phyloP scores from a whole-genome alignment of 1,140 invertebrate species.

The Trichonephila clavata region DNA sequence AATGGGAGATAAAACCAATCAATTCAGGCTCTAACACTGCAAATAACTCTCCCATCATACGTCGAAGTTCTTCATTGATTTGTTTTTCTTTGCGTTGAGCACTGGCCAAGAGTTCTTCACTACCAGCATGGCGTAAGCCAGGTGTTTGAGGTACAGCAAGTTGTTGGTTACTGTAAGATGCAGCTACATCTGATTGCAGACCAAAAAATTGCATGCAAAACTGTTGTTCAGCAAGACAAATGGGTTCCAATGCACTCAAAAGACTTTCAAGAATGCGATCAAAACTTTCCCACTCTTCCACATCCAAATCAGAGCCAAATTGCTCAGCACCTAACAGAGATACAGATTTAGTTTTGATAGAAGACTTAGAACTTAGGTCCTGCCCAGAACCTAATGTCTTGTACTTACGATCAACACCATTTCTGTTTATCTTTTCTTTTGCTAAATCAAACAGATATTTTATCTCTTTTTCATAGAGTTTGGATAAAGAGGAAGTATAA shows the following conservation, averaged over 20 bases:
- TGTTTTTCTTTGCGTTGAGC: conserved; percentile 79
- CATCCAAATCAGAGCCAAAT: conserved; percentile 83
- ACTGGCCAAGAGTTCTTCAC: conserved; percentile 69
- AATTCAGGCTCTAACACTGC: conserved; percentile 92
- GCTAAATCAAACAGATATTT: conserved; percentile 90
- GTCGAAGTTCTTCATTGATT: conserved; percentile 81
- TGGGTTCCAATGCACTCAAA: conserved; percentile 92
- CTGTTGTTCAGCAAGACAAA: conserved; percentile 96
- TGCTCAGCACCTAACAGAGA: conserved; percentile 84
- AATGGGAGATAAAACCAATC: conserved; percentile 90
- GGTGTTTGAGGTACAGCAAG: conserved; percentile 28
- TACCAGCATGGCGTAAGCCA: conserved; percentile 63
- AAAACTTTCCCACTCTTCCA: conserved; percentile 84
- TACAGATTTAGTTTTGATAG: conserved; percentile 77
- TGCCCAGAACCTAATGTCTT: conserved; percentile 80
- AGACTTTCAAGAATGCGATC: conserved; percentile 89
- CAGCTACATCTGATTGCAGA: conserved; percentile 84
- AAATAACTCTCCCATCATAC: conserved; percentile 93
- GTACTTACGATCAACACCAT: conserved; percentile 73
- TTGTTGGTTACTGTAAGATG: conserved; percentile 48
- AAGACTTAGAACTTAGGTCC: conserved; percentile 79
- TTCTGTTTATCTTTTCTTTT: conserved; percentile 81
- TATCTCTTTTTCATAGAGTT: conserved; percentile 92
- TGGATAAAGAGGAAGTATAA: conserved; percentile 89
- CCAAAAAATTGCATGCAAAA: conserved; percentile 97